phyloP scores from a whole-genome alignment of 2,113 vertebrate genomes.

The Sporophila hypoxantha region DNA sequence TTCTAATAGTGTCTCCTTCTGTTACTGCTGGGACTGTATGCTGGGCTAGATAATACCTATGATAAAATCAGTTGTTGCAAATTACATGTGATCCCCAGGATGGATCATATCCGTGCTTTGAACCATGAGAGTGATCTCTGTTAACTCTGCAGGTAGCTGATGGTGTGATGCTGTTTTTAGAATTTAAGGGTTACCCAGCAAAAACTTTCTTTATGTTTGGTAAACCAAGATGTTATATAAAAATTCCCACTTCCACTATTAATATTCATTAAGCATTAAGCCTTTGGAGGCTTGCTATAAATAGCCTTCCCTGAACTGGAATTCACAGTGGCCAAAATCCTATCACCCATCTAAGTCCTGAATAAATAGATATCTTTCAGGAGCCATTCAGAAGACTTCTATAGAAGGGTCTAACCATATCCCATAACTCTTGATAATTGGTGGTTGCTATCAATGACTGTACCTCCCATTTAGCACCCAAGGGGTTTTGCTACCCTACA shows the following conservation, averaged over 20 bases:
- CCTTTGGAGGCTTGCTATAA: background rate
- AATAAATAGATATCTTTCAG: background rate
- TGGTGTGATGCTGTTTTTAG: background rate
- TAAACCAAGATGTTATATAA: background rate
- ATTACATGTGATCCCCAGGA: background rate
- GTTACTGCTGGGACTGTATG: background rate
- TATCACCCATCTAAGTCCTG: background rate
- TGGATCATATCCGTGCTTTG: background rate
- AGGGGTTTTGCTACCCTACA: background rate
- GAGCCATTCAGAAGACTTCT: background rate
- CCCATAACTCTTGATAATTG: background rate
- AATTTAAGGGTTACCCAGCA: background rate
- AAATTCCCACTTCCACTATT: conserved; percentile 1
- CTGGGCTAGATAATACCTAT: background rate
- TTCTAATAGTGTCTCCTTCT: background rate
- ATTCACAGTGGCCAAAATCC: background rate
- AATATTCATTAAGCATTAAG: conserved; percentile 6
- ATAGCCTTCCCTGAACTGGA: background rate
- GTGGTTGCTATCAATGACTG: background rate
- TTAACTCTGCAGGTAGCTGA: background rate
- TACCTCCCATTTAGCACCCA: background rate
- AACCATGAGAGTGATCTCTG: background rate
- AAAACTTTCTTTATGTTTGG: background rate
- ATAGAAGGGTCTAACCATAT: background rate
- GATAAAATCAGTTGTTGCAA: background rate